Base-by-base conservation (phyloP, 2,888 invertebrate species). In the Eledone cirrhosa region DNA sequence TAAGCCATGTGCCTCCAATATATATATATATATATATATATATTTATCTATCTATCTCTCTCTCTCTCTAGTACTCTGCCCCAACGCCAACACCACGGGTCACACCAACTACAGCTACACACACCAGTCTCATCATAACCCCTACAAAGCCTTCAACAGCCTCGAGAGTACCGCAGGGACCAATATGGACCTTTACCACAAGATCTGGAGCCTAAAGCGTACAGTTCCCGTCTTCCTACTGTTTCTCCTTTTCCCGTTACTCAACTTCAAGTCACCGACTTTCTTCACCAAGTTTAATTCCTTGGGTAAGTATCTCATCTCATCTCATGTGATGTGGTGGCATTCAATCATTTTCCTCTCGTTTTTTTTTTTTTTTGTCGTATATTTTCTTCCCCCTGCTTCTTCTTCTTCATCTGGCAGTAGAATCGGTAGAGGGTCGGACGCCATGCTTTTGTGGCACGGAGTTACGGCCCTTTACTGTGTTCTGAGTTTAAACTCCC, bases 211-310 rank as follows among this genome's bases (percentile, higher is more conserved):
- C 82, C 92, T 95, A 33, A 93, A 94, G 88, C 92, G 93, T 72
- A 96, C 96, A 0, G 96, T 96, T 27, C 97, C 97, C 0, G 87
- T 97, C 33, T 94, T 95, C 87, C 93, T 97, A 76, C 93, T 94
- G 0, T 27, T 95, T 14, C 90, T 96, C 22, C 92, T 97, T 82
- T 94, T 94, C 88, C 97, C 97, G 0, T 91, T 97, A 72, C 91
- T 97, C 72, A 96, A 95, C 91, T 95, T 97, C 88, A 95, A 94
- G 83, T 95, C 95, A 29, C 94, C 96, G 0, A 95, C 96, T 0
- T 97, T 97, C 89, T 97, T 97, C 91, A 96, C 97, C 19, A 96
- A 95, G 90, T 97, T 97, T 88, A 97, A 96, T 91, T 95, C 96
- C 78, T 91, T 97, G 80, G 97, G 97, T 95, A 91, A 92, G 93